A percentile compares a stretch with the other conserved stretches of the same genome.
Conservation (phyloP, 2,797 vertebrate species). For the Sciurus vulgaris region DNA sequence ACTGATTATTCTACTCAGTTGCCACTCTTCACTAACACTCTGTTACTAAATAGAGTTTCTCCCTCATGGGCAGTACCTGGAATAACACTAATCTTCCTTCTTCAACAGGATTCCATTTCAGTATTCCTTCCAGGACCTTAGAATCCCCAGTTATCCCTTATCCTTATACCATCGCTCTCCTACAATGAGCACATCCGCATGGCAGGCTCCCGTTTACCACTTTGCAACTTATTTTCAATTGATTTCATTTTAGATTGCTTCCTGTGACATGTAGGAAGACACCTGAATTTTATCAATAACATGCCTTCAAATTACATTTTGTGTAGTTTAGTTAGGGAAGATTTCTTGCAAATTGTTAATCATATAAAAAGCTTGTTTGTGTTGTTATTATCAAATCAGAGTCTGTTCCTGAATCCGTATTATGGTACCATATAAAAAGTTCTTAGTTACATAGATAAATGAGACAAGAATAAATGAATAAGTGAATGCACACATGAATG, state of each 20-base stretch:
- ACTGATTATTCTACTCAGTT: neutral
- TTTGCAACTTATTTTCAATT: slow-evolving; percentile 62
- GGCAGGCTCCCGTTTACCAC: slow-evolving; percentile 4
- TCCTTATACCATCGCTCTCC: neutral
- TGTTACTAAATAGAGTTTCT: neutral
- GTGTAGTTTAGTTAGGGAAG: neutral
- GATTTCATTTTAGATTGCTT: slow-evolving; percentile 72
- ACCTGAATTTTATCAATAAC: slow-evolving; percentile 55
- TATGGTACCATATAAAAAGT: neutral
- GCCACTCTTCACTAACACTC: neutral
- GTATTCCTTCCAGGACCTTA: slow-evolving; percentile 11
- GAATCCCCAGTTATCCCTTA: neutral
- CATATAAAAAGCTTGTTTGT: neutral
- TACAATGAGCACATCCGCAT: slow-evolving; percentile 30
- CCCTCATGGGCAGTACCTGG: neutral
- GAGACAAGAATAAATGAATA: neutral
- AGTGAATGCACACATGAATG: neutral
- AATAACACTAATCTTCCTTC: neutral
- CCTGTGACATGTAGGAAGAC: slow-evolving; percentile 16
- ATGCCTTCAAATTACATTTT: slow-evolving; percentile 31
- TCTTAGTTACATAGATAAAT: neutral
- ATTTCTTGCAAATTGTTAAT: slow-evolving; percentile 15
- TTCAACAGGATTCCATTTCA: neutral
- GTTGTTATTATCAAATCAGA: neutral
- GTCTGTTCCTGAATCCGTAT: neutral